These are phyloP conservation scores for Ennomos erosarius DNA, from an alignment of 2,888 invertebrate species.

Conservation along the genomic window DNA sequence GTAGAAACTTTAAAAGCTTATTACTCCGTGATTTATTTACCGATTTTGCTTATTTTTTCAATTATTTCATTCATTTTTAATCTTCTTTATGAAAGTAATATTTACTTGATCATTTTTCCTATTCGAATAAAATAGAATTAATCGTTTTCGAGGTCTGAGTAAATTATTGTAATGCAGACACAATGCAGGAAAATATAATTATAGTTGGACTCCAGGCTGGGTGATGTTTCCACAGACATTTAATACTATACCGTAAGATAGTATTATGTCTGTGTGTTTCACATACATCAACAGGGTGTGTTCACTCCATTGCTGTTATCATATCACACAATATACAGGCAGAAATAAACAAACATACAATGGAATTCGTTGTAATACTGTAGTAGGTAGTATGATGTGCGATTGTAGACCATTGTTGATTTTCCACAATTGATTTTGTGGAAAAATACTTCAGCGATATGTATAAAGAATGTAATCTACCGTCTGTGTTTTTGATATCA, in stretches of 20 bases:
- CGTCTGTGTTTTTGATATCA: background rate
- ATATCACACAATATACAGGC: constrained; percentile 2
- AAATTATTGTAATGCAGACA: too few species aligned
- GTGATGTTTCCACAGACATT: background rate
- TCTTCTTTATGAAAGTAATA: too few species aligned
- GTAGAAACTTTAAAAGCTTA: too few species aligned
- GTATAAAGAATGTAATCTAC: background rate
- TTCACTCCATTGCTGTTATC: background rate
- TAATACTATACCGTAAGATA: too few species aligned
- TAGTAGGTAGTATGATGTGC: background rate
- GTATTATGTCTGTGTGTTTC: too few species aligned
- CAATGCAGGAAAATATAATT: background rate
- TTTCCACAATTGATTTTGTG: constrained; percentile 8
- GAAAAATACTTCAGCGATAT: background rate
- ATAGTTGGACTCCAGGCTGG: background rate
- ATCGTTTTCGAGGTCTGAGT: too few species aligned
- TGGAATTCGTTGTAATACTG: constrained; percentile 10
- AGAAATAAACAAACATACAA: constrained; percentile 9
- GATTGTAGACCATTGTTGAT: constrained; percentile 7
- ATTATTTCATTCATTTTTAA: too few species aligned
- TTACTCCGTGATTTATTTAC: too few species aligned
- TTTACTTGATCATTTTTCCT: too few species aligned
- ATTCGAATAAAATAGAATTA: too few species aligned
- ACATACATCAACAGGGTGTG: constrained; percentile 13
- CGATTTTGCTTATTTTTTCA: too few species aligned